Base-by-base conservation (phyloP, 1,140 invertebrate genomes). In the Drosophila arawakana region DNA sequence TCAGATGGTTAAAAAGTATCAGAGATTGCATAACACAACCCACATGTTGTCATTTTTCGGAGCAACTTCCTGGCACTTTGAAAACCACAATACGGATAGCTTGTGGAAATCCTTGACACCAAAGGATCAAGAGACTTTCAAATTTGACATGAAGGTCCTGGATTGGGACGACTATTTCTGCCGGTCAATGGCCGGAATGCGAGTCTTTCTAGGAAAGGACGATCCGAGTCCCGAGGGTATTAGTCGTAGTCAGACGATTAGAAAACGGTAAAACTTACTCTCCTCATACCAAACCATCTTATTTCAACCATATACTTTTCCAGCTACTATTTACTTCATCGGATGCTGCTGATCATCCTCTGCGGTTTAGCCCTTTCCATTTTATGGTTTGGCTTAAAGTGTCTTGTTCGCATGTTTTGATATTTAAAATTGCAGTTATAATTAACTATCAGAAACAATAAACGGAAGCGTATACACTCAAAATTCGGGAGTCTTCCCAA, bases 201-300 rank as follows among this genome's bases (percentile, higher is more conserved):
- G 96, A 43, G 91, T 95, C 3, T 96, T 95, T 80, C 69, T 97
- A 13, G 92, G 96, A 1, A 96, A 96, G 70, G 96, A 97, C 58
- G 93, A 95, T 50, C 84, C 95, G 1, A 94, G 93, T 2, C 34
- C 39, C 2, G 82, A 70, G 43, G 95, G 94, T 5, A 13, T 86
- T n/a, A 15, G 62, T 18, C 44, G 44, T 5, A 76, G 18, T 1
- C 50, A 58, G 9, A 43, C 10, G 6, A 47, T 44, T 2, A 8
- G 61, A 43, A 39, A 18, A 3, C 41, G 34, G 73, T 75, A 49
- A 5, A 52, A 39, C 21, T 13, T 5, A 37, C 8, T 7, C n/a
- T 13, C 15, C 7, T 15, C 2, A 30, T 2, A 52, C 21, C 44
- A 46, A 46, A 6, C 6, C 9, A 21, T 9, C 25, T 13, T 39